Evolutionary conservation across 2,113 vertebrate genomes (phyloP), one percentile per base, ranked within the genome.

Genomic region (Lepus europaeus): DNA sequence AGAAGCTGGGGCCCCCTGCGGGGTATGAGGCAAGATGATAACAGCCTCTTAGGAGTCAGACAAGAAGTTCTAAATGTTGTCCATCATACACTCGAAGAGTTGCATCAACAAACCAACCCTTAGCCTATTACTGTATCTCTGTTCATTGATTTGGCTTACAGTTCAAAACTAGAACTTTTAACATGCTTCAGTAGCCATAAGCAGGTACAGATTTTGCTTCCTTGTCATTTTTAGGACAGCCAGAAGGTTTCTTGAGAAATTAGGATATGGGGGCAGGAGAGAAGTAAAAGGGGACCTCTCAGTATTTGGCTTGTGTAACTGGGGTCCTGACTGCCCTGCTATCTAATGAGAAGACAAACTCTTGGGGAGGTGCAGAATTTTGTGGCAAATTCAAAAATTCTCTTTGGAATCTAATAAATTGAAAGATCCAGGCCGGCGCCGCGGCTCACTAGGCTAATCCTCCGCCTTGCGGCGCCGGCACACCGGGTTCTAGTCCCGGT

Each of bases 171-270:
- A 64, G 39, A 79, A 51, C 9, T 79, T 73, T 76, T 79, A 80
- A 92, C 13, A 23, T 70, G 64, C 73, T 20, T 29, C 64, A 20
- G 39, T 84, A 84, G 27, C 72, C 92, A 1, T 88, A 81, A 90
- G 56, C 63, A 89, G 56, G 31, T 89, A 63, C 0, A 91, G 69
- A 89, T 85, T 93, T 87, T 91, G 45, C 45, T 91, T 95, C n/a
- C 74, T 89, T 95, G 56, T 80, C n/a, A 70, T 84, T 53, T 59
- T 87, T 70, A 51, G 36, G 36, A 33, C 23, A 88, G 73, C 33
- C 17, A 59, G 61, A 6, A 90, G 59, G 3, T 76, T 84, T 83
- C 77, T 31, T 80, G 33, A 72, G 39, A 83, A 59, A 59, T 72
- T 78, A 66, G 56, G 80, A 49, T 63, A 22, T 61, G 49, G n/a